Conservation (phyloP, 2,113 vertebrate species). For the Oryzias melastigma region DNA sequence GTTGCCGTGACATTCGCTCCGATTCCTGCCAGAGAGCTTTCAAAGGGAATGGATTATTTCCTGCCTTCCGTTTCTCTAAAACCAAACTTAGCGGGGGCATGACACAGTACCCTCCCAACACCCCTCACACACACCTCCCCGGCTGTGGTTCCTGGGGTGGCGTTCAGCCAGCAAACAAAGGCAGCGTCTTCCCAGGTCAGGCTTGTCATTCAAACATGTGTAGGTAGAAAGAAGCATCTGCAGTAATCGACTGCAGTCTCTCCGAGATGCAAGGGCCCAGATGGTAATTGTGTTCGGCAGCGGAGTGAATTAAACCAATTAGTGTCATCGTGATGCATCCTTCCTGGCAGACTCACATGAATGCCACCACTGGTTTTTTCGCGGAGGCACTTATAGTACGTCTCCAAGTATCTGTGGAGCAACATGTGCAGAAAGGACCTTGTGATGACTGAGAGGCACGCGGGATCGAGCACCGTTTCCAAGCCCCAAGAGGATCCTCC, state of each 20-base stretch:
- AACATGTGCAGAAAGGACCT: conserved; percentile 54
- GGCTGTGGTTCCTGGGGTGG: conserved; percentile 53
- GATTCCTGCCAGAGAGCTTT: conserved; percentile 55
- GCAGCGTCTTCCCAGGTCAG: conserved; percentile 49
- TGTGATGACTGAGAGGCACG: conserved; percentile 36
- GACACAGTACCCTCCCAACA: conserved; percentile 38
- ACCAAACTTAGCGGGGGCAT: conserved; percentile 47
- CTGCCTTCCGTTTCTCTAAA: conserved; percentile 40
- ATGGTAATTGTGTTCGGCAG: conserved; percentile 35
- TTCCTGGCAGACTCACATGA: conserved; percentile 50
- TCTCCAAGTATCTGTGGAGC: conserved; percentile 34
- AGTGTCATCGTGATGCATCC: conserved; percentile 54
- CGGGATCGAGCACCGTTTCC: conserved; percentile 37
- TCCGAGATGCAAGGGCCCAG: conserved; percentile 40
- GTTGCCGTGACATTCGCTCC: conserved; percentile 61
- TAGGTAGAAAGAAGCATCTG: conserved; percentile 51
- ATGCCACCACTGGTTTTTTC: conserved; percentile 21
- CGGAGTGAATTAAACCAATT: conserved; percentile 54
- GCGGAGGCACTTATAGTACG: conserved; percentile 10
- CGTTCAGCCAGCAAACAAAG: conserved; percentile 47
- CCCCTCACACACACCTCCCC: no score
- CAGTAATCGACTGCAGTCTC: conserved; percentile 3
- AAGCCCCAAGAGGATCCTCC: conserved; percentile 18
- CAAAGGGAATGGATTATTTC: conserved; percentile 61
- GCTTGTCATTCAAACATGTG: conserved; percentile 19